Evolutionary conservation across 2,113 vertebrate species (phyloP).

Genomic region (Tachysurus vachellii): DNA sequence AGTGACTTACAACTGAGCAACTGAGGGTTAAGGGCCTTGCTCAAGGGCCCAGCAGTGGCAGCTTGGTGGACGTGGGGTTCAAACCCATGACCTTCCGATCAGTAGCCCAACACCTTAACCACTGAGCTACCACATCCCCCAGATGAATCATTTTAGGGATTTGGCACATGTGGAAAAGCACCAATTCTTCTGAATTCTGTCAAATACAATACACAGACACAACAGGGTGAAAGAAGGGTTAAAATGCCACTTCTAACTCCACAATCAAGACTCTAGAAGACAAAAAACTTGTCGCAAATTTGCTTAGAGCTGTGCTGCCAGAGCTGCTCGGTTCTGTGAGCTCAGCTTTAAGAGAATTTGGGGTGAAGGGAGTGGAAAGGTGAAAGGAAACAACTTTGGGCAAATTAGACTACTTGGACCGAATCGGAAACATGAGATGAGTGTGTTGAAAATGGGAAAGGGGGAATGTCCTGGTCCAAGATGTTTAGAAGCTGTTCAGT

Average conservation of each 20-base stretch:
- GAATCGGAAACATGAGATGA: conserved; percentile 31
- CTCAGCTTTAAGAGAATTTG: not conserved
- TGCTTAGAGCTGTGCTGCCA: not conserved
- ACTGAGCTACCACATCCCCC: no score
- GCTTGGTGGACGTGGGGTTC: no score
- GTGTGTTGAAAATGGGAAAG: conserved; percentile 21
- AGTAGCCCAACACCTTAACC: no score
- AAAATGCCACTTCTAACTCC: conserved; percentile 8
- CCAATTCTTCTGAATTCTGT: not conserved
- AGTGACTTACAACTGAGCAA: no score
- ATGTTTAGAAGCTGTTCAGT: conserved; percentile 85
- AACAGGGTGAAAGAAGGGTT: not conserved
- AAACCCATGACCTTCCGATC: no score
- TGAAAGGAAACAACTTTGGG: not conserved
- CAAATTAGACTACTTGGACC: conserved; percentile 2
- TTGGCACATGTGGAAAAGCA: not conserved
- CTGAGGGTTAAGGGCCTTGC: no score
- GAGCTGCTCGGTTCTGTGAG: conserved; percentile 6
- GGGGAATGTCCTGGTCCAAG: conserved; percentile 31
- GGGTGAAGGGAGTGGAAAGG: not conserved
- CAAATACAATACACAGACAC: not conserved
- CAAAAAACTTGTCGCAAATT: not conserved
- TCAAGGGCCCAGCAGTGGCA: no score
- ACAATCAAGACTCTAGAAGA: not conserved
- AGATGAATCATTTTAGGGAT: not conserved